These are phyloP conservation scores for Bhutanitis thaidina DNA, from an alignment of 2,888 invertebrate genomes.

Conservation along the genomic window DNA sequence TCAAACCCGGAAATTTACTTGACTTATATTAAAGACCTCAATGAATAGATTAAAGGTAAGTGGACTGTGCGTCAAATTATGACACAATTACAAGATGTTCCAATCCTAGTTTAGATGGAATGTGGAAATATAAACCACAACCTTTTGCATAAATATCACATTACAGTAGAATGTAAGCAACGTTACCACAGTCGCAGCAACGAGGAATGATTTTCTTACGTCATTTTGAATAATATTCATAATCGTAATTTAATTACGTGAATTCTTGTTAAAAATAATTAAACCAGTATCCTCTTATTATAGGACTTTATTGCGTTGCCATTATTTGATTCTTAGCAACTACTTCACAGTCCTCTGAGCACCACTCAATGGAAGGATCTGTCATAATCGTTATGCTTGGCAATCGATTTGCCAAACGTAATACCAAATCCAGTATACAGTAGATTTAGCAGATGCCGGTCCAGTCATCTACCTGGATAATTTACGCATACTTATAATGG, in stretches of 20 bases:
- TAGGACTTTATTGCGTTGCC: too few species aligned
- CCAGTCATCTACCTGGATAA: too few species aligned
- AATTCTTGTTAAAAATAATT: too few species aligned
- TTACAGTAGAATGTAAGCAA: conserved; percentile 28
- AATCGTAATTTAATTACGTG: conserved; percentile 17
- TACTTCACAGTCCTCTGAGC: too few species aligned
- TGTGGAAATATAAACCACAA: conserved; percentile 39
- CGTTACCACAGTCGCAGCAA: conserved; percentile 26
- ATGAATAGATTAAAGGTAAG: conserved; percentile 3
- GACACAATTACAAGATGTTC: conserved; percentile 29
- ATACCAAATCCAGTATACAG: too few species aligned
- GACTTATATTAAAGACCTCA: conserved; percentile 7
- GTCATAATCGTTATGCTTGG: too few species aligned
- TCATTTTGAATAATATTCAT: conserved; percentile 26
- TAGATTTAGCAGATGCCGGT: too few species aligned
- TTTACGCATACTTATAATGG: too few species aligned
- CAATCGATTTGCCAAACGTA: too few species aligned
- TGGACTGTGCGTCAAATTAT: conserved; percentile 17
- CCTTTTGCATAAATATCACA: conserved; percentile 50
- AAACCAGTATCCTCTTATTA: too few species aligned
- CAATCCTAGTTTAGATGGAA: conserved; percentile 42
- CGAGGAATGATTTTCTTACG: conserved; percentile 32
- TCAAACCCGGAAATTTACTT: not conserved
- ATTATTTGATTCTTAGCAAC: too few species aligned
- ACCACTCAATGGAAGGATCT: too few species aligned